phyloP scores from a whole-genome alignment of 2,797 vertebrate species.

The Pangasius sanitwongsei region DNA sequence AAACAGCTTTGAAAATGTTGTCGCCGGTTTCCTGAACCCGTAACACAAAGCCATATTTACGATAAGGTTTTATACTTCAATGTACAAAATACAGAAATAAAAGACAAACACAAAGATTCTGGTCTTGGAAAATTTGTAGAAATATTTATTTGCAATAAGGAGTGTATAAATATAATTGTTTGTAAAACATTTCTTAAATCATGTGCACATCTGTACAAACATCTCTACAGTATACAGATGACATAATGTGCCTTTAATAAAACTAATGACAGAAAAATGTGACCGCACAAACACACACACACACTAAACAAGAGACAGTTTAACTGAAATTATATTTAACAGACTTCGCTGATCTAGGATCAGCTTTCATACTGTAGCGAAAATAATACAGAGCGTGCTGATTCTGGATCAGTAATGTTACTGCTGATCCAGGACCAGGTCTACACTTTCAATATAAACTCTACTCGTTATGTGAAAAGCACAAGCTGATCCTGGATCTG shows the following conservation, averaged over 20 bases:
- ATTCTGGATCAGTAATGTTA: not conserved
- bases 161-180: slow-evolving; percentile 77
- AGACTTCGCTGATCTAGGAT: not conserved
- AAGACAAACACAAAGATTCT: slow-evolving; percentile 32
- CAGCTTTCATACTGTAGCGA: not conserved
- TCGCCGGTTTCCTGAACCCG: not conserved
- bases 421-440: slow-evolving; percentile 7
- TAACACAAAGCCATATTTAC: slow-evolving; percentile 63
- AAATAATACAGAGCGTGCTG: not conserved
- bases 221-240: slow-evolving; percentile 59
- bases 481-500: slow-evolving; percentile 9
- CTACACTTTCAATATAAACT: not conserved
- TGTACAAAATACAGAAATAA: slow-evolving; percentile 33
- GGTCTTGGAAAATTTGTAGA: slow-evolving; percentile 63
- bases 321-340: not conserved
- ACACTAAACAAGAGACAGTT: slow-evolving; percentile 24
- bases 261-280: slow-evolving; percentile 58
- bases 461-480: not conserved
- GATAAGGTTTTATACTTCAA: slow-evolving; percentile 62
- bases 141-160: slow-evolving; percentile 79
- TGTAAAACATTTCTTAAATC: slow-evolving; percentile 69
- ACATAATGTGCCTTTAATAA: slow-evolving; percentile 63
- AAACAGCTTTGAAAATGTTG: not conserved
- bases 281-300: slow-evolving; percentile 9
- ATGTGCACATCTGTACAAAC: slow-evolving; percentile 74